These are phyloP conservation scores for Lampris megalopsis DNA, from an alignment of 2,113 vertebrate species.

Conservation along the genomic window DNA sequence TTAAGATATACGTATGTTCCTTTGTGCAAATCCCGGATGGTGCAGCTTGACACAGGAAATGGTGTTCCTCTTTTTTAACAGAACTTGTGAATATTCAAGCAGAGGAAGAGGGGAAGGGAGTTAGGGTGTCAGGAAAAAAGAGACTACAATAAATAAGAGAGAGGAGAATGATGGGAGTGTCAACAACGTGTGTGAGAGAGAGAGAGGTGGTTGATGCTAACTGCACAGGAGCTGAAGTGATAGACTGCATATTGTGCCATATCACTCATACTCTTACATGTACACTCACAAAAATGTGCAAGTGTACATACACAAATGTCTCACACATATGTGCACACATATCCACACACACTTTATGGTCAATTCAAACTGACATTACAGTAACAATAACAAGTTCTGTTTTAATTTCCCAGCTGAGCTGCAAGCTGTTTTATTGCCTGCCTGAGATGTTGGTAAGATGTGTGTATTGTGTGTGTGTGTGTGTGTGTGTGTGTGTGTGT, in stretches of 20 bases:
- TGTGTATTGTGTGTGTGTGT: constrained; percentile 30
- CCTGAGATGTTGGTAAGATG: constrained; percentile 30
- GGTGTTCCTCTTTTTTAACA: not conserved
- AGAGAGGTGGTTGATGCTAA: not conserved
- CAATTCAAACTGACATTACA: constrained; percentile 53
- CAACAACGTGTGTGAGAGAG: too few species aligned
- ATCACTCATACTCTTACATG: constrained; percentile 32
- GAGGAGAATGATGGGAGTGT: too few species aligned
- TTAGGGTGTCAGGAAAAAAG: not conserved
- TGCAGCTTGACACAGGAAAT: too few species aligned
- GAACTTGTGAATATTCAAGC: not conserved
- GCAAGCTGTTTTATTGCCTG: constrained; percentile 63
- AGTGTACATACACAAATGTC: not conserved
- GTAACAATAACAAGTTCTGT: constrained; percentile 48
- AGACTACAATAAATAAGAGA: not conserved
- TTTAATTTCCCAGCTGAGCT: constrained; percentile 73
- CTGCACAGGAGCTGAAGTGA: constrained; percentile 22
- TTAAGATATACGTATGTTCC: too few species aligned
- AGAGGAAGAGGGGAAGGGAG: not conserved
- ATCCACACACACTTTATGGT: constrained; percentile 13
- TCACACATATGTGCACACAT: constrained; percentile 11
- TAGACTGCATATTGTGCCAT: constrained; percentile 27
- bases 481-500: not conserved
- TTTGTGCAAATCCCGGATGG: not conserved
- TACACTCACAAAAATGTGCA: too few species aligned